phyloP scores from a whole-genome alignment of 2,797 vertebrate species.

The Hirundo rustica region DNA sequence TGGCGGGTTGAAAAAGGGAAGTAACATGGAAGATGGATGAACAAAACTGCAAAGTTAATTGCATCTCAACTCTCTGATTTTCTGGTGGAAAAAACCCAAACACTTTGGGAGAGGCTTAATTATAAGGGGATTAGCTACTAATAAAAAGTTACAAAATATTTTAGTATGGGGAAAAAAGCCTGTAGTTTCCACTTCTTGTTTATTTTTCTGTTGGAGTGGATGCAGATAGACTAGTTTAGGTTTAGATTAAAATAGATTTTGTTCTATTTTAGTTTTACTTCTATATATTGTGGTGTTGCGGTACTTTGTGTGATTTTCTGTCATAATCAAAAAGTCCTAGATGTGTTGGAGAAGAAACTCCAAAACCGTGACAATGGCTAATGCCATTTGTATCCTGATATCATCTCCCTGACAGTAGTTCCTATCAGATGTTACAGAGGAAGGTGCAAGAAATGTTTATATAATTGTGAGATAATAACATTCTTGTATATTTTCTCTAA shows the following conservation, averaged over 20 bases:
- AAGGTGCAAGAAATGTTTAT: conserved; percentile 14
- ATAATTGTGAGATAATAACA: neutral
- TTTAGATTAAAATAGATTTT: neutral
- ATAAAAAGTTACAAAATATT: neutral
- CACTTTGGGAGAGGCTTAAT: neutral
- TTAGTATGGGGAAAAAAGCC: neutral
- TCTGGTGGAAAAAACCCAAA: neutral
- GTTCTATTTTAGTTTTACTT: neutral
- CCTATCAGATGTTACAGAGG: conserved; percentile 9
- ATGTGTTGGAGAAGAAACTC: neutral
- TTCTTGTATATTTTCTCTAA: neutral
- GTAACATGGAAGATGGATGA: neutral
- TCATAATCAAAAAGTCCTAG: neutral
- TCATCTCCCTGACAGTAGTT: neutral
- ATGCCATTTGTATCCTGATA: conserved; percentile 21
- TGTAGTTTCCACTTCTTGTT: neutral
- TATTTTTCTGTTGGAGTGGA: neutral
- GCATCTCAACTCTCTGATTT: neutral
- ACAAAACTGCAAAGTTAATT: neutral
- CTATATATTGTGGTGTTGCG: neutral
- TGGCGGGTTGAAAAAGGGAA: neutral
- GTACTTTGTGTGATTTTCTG: neutral
- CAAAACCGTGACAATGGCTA: conserved; percentile 10
- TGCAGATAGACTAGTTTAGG: neutral
- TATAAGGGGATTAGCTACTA: neutral